Conservation (phyloP, 2,797 vertebrate genomes). For the Syndactyla subalaris region DNA sequence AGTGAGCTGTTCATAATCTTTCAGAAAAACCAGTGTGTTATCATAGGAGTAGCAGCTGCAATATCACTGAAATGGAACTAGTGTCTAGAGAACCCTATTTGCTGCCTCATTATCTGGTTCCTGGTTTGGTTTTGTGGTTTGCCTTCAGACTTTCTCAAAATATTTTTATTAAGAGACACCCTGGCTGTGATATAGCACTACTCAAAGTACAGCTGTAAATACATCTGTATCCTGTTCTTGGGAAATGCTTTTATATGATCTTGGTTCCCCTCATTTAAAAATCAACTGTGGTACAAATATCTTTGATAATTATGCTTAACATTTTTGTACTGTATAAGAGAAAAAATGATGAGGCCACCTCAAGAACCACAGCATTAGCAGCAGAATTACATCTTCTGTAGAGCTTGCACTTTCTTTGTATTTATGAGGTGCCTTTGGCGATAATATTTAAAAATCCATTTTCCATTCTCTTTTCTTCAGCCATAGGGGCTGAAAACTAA, state of each 20-base stretch:
- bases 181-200: background rate
- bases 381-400: background rate
- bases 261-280: background rate
- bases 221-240: background rate
- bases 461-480: slow-evolving; percentile 1
- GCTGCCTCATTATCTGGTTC: background rate
- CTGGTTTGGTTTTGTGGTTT: background rate
- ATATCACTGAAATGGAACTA: background rate
- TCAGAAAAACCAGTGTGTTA: background rate
- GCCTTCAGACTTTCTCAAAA: background rate
- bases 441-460: slow-evolving; percentile 8
- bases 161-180: background rate
- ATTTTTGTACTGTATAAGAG: background rate
- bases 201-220: background rate
- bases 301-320: background rate
- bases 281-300: background rate
- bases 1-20: background rate
- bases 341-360: background rate
- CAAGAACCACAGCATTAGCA: background rate
- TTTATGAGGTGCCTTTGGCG: background rate
- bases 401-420: background rate
- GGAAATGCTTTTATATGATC: background rate
- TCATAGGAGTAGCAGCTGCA: background rate
- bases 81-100: background rate
- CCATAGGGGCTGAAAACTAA: background rate